These are phyloP conservation scores for Trisateles emortualis DNA, from an alignment of 2,888 invertebrate species.

Conservation along the genomic window DNA sequence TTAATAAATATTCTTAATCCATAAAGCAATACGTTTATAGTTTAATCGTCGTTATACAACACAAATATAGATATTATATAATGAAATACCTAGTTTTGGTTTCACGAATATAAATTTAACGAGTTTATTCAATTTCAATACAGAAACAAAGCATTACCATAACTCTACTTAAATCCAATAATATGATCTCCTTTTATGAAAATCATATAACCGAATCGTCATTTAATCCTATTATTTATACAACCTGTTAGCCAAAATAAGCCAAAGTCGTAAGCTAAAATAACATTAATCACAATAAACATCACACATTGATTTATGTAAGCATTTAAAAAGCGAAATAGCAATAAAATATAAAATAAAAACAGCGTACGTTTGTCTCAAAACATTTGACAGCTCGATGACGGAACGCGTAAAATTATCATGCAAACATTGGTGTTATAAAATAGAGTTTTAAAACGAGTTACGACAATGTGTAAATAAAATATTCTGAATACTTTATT, in stretches of 20 bases:
- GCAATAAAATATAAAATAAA: constrained; percentile 44
- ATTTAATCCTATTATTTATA: constrained; percentile 47
- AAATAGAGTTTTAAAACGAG: constrained; percentile 1
- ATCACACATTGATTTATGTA: constrained; percentile 43
- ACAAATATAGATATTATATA: neutral
- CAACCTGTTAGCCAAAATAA: constrained; percentile 33
- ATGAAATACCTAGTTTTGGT: neutral
- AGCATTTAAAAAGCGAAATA: constrained; percentile 40
- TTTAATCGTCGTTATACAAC: neutral
- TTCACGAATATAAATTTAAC: constrained; percentile 3
- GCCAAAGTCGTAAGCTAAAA: constrained; percentile 25
- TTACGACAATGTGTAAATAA: constrained; percentile 1
- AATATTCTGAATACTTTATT: neutral
- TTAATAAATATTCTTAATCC: neutral
- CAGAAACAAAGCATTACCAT: constrained; percentile 13
- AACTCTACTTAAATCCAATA: constrained; percentile 13
- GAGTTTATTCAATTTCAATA: constrained; percentile 3
- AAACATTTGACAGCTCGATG: constrained; percentile 41
- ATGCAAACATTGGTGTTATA: constrained; percentile 21
- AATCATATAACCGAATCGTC: constrained; percentile 15
- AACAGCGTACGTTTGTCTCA: constrained; percentile 24
- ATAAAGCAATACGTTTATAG: neutral
- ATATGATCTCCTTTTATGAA: constrained; percentile 17
- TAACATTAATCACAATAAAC: constrained; percentile 46
- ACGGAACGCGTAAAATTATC: constrained; percentile 41